phyloP scores from a whole-genome alignment of 2,888 invertebrate species.

The Ctena decussata region DNA sequence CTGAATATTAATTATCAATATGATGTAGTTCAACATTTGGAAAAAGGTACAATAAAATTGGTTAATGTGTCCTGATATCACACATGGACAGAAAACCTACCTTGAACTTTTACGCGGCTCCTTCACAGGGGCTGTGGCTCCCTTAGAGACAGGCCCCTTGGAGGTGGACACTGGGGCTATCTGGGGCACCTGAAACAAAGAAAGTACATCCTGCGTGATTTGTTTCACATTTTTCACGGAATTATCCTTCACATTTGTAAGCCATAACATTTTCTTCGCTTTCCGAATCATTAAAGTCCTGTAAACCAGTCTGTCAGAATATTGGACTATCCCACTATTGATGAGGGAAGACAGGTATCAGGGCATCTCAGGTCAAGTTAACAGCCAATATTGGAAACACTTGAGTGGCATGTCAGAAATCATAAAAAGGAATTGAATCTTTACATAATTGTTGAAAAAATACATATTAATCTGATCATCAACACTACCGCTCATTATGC shows the following conservation, averaged over 20 bases:
- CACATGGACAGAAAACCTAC: not conserved
- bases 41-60: too few relatives aligned
- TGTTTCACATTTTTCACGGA: slow-evolving; percentile 58
- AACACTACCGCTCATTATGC: not conserved
- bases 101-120: slow-evolving; percentile 6
- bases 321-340: not conserved
- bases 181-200: slow-evolving; percentile 58
- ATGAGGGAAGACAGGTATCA: not conserved
- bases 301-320: slow-evolving; percentile 7
- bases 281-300: not conserved
- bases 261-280: slow-evolving; percentile 57
- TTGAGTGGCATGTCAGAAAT: not conserved
- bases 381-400: not conserved
- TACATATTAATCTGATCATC: not conserved
- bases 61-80: too few relatives aligned
- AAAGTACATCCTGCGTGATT: slow-evolving; percentile 62
- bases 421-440: not conserved
- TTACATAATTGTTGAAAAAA: not conserved
- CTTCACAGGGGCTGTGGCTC: slow-evolving; percentile 18
- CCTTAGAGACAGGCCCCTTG: too few relatives aligned
- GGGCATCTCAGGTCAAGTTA: not conserved
- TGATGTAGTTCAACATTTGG: too few relatives aligned
- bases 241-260: slow-evolving; percentile 49
- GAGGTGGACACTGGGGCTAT: not conserved
- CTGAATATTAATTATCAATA: too few relatives aligned